Evolutionary conservation across 92 coral and sea anemone species (phyloP).

Genomic region (Palythoa heliodiscus): DNA sequence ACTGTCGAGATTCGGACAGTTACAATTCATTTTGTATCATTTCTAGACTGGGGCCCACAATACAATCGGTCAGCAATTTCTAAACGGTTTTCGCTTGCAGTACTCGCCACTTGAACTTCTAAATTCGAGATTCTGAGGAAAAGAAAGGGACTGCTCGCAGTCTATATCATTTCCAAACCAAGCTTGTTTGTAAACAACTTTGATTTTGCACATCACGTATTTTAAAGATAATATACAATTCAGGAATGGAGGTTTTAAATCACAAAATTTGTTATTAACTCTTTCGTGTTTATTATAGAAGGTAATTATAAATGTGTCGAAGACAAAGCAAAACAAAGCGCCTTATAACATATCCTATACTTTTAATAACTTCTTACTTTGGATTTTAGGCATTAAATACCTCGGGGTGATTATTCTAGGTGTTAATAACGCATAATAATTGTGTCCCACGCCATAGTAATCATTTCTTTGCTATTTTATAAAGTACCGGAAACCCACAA

Average conservation of each 20-base stretch:
- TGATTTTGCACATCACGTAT: too few species aligned
- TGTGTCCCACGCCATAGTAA: background rate
- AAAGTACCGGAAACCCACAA: conserved; percentile 13
- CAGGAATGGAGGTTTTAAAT: too few species aligned
- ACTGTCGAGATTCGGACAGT: background rate
- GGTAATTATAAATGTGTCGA: background rate
- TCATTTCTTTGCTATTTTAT: background rate
- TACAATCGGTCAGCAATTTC: too few species aligned
- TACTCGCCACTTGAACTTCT: too few species aligned
- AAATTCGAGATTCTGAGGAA: too few species aligned
- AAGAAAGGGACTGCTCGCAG: too few species aligned
- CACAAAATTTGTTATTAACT: background rate
- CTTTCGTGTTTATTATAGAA: background rate
- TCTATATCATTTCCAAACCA: too few species aligned
- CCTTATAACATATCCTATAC: background rate
- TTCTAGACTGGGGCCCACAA: too few species aligned
- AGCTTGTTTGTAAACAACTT: too few species aligned
- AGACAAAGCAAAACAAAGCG: background rate
- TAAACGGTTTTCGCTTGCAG: too few species aligned
- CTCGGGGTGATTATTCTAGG: background rate
- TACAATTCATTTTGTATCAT: too few species aligned
- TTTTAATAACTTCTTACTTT: background rate
- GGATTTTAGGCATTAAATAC: background rate
- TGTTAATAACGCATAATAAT: background rate
- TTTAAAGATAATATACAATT: too few species aligned